Evolutionary conservation across 2,113 vertebrate genomes (phyloP).

Genomic region (Dendrocopos noguchii): DNA sequence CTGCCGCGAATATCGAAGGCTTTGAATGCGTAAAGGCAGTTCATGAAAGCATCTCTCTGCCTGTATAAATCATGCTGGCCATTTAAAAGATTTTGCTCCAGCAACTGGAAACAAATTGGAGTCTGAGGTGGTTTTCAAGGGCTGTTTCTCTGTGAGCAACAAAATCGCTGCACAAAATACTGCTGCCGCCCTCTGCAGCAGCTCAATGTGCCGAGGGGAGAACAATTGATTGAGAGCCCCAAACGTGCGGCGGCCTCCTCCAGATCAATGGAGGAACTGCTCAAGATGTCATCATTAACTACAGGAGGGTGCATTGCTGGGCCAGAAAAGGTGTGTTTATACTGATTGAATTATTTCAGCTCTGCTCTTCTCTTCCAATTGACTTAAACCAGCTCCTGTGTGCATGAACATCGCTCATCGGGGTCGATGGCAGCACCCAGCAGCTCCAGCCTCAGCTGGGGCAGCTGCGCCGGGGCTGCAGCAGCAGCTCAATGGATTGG

Average conservation of each 20-base stretch:
- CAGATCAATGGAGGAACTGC: neutral
- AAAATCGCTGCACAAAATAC: neutral
- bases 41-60: neutral
- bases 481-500: neutral
- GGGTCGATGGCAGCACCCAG: neutral
- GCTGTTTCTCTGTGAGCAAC: neutral
- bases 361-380: neutral
- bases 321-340: neutral
- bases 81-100: conserved; percentile 8
- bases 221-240: conserved; percentile 13
- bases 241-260: neutral
- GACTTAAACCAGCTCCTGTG: neutral
- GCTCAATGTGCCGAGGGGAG: neutral
- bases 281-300: conserved; percentile 17
- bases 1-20: conserved; percentile 31
- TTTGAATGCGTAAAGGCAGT: conserved; percentile 24
- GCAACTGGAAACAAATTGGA: conserved; percentile 40
- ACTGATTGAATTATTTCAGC: neutral
- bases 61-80: conserved; percentile 36
- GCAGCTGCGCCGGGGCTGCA: neutral
- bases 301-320: neutral
- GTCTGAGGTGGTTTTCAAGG: conserved; percentile 35
- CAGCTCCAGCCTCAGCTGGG: neutral
- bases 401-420: accelerated
- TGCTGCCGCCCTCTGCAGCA: neutral